Percentiles rank a stretch among this genome's conserved stretches.
Conservation (phyloP, 2,888 invertebrate species). For the Lasioglossum leucozonium region DNA sequence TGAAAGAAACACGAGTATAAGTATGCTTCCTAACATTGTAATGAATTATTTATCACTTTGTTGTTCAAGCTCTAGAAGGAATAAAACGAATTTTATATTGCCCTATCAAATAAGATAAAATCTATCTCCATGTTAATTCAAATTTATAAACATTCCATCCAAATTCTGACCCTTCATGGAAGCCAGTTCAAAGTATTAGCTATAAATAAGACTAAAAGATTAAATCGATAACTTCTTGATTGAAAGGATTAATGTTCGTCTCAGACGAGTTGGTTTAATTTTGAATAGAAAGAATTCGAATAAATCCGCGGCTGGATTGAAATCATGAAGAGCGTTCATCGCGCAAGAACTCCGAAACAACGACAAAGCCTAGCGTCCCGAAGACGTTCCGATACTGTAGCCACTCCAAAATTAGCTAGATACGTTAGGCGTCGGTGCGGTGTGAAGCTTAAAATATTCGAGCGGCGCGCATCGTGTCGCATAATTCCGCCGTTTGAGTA, state of each 20-base stretch:
- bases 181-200: not conserved
- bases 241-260: not conserved
- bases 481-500: constrained; percentile 56
- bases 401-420: constrained; percentile 39
- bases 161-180: not conserved
- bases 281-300: not conserved
- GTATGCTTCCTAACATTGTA: not conserved
- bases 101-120: too few relatives aligned
- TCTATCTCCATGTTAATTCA: too few relatives aligned
- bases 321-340: not conserved
- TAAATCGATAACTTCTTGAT: not conserved
- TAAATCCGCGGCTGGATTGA: not conserved
- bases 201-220: not conserved
- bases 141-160: not conserved
- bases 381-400: not conserved
- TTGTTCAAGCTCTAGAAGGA: not conserved
- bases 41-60: not conserved
- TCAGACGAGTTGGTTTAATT: not conserved
- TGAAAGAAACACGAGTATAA: not conserved
- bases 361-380: not conserved
- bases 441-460: constrained; percentile 48
- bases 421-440: constrained; percentile 3
- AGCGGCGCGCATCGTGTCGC: constrained; percentile 38
- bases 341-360: not conserved
- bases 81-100: not conserved